Percentiles rank a stretch among this genome's conserved stretches.
phyloP scores from a whole-genome alignment of 1,140 invertebrate genomes.

The Zaprionus ornatus region DNA sequence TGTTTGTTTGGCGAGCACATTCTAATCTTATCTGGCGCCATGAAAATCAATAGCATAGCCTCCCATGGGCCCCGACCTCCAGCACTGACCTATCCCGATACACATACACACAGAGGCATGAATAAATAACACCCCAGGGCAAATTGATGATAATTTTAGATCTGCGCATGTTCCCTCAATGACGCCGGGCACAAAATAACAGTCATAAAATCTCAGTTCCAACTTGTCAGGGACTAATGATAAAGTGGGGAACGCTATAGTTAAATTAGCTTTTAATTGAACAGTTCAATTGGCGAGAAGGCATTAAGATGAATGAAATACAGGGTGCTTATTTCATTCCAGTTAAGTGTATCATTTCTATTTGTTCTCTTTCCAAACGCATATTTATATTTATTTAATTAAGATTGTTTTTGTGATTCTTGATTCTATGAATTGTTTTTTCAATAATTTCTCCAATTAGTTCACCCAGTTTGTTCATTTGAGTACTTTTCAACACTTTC shows the following conservation, averaged over 20 bases:
- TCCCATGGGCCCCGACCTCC: background rate
- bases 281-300: constrained; percentile 23
- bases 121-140: constrained; percentile 42
- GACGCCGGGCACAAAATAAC: constrained; percentile 6
- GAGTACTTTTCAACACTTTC: background rate
- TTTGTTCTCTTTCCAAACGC: background rate
- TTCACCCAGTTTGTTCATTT: background rate
- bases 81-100: constrained; percentile 55
- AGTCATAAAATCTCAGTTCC: constrained; percentile 21
- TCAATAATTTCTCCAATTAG: background rate
- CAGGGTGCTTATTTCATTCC: constrained; percentile 11
- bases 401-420: background rate
- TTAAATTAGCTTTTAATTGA: constrained; percentile 44
- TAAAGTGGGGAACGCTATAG: background rate
- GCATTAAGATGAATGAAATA: background rate
- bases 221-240: constrained; percentile 11
- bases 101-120: background rate
- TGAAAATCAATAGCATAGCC: constrained; percentile 55
- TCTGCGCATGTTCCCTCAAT: background rate
- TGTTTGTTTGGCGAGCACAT: background rate
- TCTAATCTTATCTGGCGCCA: constrained; percentile 60
- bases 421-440: background rate
- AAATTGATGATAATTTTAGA: constrained; percentile 47
- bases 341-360: no score
- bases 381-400: background rate